A percentile compares a stretch with the other conserved stretches of the same genome.
Conservation (phyloP, 2,888 invertebrate species). For the Drymonia ruficornis region DNA sequence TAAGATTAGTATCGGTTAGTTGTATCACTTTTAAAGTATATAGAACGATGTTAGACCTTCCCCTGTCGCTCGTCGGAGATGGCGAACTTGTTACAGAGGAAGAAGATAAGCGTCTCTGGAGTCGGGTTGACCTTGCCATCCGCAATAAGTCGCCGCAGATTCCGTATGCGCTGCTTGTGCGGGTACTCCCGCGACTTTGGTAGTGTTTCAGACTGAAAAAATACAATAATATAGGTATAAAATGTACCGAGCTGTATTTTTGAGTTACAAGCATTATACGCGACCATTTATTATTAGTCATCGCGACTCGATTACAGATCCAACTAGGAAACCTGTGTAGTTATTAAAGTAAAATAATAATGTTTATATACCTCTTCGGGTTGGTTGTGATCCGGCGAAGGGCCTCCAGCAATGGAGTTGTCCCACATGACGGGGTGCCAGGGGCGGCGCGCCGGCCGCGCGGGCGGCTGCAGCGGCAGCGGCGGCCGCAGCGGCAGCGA, state of each 20-base stretch:
- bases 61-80: slow-evolving; percentile 70
- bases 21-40: slow-evolving; percentile 34
- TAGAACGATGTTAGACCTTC: slow-evolving; percentile 43
- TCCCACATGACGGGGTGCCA: slow-evolving; percentile 88
- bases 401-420: slow-evolving; percentile 68
- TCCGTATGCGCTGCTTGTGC: slow-evolving; percentile 86
- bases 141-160: slow-evolving; percentile 77
- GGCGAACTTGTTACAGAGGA: slow-evolving; percentile 81
- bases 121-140: slow-evolving; percentile 79
- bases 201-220: slow-evolving; percentile 32
- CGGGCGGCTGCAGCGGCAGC: slow-evolving; percentile 75
- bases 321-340: no score
- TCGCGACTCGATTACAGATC: no score
- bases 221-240: neutral
- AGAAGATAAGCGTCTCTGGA: slow-evolving; percentile 77
- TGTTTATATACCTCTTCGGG: slow-evolving; percentile 36
- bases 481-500: slow-evolving; percentile 75
- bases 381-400: slow-evolving; percentile 58
- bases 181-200: slow-evolving; percentile 78
- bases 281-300: no score
- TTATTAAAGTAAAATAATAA: no score
- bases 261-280: no score
- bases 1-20: slow-evolving; percentile 41
- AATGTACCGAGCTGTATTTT: no score
- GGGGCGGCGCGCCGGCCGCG: slow-evolving; percentile 81